Base-by-base conservation (phyloP, 2,888 invertebrate genomes). In the Heliconius ethilla region DNA sequence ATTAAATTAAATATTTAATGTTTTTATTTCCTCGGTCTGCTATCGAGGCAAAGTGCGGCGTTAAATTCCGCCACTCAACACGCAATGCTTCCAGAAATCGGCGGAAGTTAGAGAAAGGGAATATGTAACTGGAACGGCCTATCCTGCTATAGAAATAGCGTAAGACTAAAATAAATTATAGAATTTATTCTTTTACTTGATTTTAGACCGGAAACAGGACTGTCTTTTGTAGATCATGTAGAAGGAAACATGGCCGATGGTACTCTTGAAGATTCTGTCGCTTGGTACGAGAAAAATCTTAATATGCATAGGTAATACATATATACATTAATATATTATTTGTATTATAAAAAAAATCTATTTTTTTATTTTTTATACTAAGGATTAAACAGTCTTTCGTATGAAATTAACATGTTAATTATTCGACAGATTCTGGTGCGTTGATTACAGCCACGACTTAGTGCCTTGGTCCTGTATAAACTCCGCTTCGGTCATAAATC, bases 181-280 rank as follows among this genome's bases (percentile, higher is more conserved):
- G 3, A 51, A 51, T 22, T n/a, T n/a, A n/a, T n/a, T n/a, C 7
- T 70, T 6, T 65, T 33, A 3, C 45, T 70, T 25, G 18, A 7
- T 90, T 91, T 66, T 84, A 97, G 97, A 78, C 97, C 97, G 0
- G 88, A 95, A 3, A 95, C 95, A 13, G 95, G 96, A 81, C 91
- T 99, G 79, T 95, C 97, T 86, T 98, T 97, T 86, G 96, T 99
- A 80, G 99, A 99, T 89, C 99, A 99, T 87, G 97, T 98, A 67
- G 99, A 99, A 82, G 99, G 99, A 4, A 99, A 99, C 91, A 98
- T 99, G 94, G 98, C 98, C 0, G 98, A 99, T 86, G 95, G 97
- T 45, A 95, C 97, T 84, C 98, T 99, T 96, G 97, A 98, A 90
- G 95, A 96, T 79, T 97, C 97, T 0, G 97, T 97, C 0, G 95